Percentiles rank a stretch among this genome's conserved stretches.
Evolutionary conservation across 1,140 invertebrate genomes (phyloP).

Genomic region (Seison nebaliae): DNA sequence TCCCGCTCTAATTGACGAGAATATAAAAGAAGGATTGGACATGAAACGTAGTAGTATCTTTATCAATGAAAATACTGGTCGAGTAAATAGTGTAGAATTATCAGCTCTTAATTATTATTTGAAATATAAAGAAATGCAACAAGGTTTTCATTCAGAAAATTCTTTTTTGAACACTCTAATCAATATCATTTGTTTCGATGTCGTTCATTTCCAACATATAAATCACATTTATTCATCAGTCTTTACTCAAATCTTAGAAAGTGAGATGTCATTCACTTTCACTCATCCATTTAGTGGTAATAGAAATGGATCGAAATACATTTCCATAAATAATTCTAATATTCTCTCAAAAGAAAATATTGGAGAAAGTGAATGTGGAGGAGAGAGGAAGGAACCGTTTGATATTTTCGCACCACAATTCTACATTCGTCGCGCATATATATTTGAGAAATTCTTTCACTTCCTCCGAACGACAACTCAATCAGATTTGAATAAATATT

Average conservation of each 20-base stretch:
- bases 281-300: no score
- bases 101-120: constrained; percentile 31
- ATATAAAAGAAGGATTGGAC: no score
- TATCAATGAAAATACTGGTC: no score
- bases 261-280: constrained; percentile 43
- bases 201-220: constrained; percentile 36
- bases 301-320: no score
- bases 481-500: neutral
- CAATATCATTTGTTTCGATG: constrained; percentile 45
- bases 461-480: neutral
- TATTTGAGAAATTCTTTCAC: no score
- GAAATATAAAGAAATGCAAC: constrained; percentile 27
- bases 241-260: constrained; percentile 38
- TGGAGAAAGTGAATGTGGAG: constrained; percentile 30
- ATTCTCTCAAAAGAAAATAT: constrained; percentile 34
- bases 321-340: constrained; percentile 38
- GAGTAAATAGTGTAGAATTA: constrained; percentile 28
- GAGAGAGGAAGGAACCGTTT: constrained; percentile 20
- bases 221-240: constrained; percentile 43
- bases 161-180: constrained; percentile 38
- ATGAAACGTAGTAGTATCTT: no score
- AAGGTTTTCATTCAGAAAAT: constrained; percentile 43
- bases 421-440: no score
- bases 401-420: no score
- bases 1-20: no score